Base-by-base conservation (phyloP, 2,888 invertebrate species). In the Halictus ligatus region DNA sequence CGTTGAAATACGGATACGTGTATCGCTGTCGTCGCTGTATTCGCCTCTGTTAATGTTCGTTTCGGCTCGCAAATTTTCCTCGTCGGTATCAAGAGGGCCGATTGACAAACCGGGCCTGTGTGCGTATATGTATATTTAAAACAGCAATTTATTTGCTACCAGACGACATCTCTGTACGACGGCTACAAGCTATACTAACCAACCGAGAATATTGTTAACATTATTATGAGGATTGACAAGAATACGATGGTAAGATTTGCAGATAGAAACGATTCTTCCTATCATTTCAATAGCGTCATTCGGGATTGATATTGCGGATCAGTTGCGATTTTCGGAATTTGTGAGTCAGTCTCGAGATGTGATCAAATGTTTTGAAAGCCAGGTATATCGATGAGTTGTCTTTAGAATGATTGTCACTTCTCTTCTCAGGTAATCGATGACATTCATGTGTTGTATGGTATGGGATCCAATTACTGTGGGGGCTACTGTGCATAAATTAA, bases 1-100 rank as follows among this genome's bases (percentile, higher is more conserved):
- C 85, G 54, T 78, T 75, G 79, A 67, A 78, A 85, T 78, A 75
- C 64, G 76, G 58, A 77, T 50, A 71, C 48, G 73, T 69, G 69
- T 40, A 35, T 71, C 1, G 21, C 46, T 58, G 58, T 78, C 76
- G 67, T 35, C 60, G n/a, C 18, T 78, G 73, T 71, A 35, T 71
- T 58, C 79, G 25, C 35, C 43, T 81, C 75, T 64, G 80, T 71
- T 64, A 80, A 83, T 48, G 80, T 75, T 43, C 74, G 40, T 43
- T 78, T 74, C 72, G 58, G 72, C 58, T n/a, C 50, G 60, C 58
- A 46, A 75, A 84, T 60, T 79, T 83, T 69, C 35, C 67, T 40
- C 67, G 67, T 35, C 35, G 21, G n/a, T 80, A 46, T 13, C 35
- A 35, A 46, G 67, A 58, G 43, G 64, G 25, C 15, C 50, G 50